These are phyloP conservation scores for Dascillus cervinus DNA, from an alignment of 2,888 invertebrate species.

Conservation along the genomic window DNA sequence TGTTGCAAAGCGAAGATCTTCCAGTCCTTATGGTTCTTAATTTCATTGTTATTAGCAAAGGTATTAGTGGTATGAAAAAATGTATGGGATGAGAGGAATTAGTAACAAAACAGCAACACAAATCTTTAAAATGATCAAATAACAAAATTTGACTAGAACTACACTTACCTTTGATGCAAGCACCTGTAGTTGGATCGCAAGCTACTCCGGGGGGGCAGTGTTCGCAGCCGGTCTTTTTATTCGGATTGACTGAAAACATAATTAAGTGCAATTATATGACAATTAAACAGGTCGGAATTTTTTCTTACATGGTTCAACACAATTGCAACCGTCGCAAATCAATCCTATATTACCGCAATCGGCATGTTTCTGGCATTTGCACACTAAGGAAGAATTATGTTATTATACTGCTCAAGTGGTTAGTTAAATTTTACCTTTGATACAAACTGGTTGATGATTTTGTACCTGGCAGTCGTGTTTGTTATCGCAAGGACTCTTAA, in stretches of 20 bases:
- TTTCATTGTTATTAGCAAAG: slow-evolving; percentile 10
- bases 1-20: slow-evolving; percentile 12
- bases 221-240: slow-evolving; percentile 50
- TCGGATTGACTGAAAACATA: slow-evolving; percentile 18
- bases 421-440: slow-evolving; percentile 61
- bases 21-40: slow-evolving; percentile 15
- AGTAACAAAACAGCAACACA: slow-evolving; percentile 40
- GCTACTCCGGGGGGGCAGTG: slow-evolving; percentile 72
- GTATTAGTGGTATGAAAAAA: slow-evolving; percentile 8
- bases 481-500: slow-evolving; percentile 63
- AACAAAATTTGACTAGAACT: slow-evolving; percentile 1
- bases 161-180: slow-evolving; percentile 74
- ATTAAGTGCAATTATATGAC: no score
- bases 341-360: slow-evolving; percentile 52
- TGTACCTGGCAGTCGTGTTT: slow-evolving; percentile 76
- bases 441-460: slow-evolving; percentile 77
- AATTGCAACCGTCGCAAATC: slow-evolving; percentile 65
- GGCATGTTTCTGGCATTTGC: slow-evolving; percentile 61
- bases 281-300: slow-evolving; percentile 2
- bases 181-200: slow-evolving; percentile 73
- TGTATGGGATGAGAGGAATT: slow-evolving; percentile 7
- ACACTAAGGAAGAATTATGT: slow-evolving; percentile 52
- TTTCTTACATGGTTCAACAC: slow-evolving; percentile 37
- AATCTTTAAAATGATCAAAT: neutral
- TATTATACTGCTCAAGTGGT: no score